Conservation (phyloP, 1,140 invertebrate species). For the Mactra quadrangularis region DNA sequence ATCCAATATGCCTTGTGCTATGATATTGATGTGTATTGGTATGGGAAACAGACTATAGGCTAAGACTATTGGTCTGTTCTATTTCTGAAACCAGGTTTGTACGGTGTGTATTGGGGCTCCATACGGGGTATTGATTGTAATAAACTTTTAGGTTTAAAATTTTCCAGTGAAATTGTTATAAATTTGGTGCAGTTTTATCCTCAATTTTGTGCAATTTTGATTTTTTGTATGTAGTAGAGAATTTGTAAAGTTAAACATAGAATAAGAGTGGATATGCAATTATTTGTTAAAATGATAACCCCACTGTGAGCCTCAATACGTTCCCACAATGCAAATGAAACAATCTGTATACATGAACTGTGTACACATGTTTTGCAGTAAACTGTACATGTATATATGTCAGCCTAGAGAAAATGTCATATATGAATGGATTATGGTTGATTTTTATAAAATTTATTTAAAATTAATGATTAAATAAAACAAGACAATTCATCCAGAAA, state of each 20-base stretch:
- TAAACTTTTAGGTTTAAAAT: too few relatives aligned
- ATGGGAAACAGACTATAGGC: slow-evolving; percentile 55
- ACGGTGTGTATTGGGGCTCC: slow-evolving; percentile 18
- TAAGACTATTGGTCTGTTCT: slow-evolving; percentile 53
- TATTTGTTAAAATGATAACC: background rate
- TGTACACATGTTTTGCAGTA: slow-evolving; percentile 62
- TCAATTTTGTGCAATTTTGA: too few relatives aligned
- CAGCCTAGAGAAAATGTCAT: slow-evolving; percentile 22
- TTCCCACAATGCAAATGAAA: slow-evolving; percentile 62
- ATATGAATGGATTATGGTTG: slow-evolving; percentile 39
- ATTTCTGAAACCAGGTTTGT: slow-evolving; percentile 56
- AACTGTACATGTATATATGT: slow-evolving; percentile 62
- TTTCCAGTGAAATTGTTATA: too few relatives aligned
- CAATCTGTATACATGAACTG: slow-evolving; percentile 59
- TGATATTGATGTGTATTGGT: slow-evolving; percentile 26
- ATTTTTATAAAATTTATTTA: slow-evolving; percentile 5
- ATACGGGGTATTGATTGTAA: background rate
- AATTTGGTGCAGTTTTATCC: too few relatives aligned
- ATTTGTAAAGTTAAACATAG: too few relatives aligned
- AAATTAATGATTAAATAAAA: background rate
- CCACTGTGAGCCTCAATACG: slow-evolving; percentile 3
- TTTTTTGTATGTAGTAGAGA: too few relatives aligned
- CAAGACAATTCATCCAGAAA: too few relatives aligned
- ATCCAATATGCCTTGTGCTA: slow-evolving; percentile 31
- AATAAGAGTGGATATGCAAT: slow-evolving; percentile 3